Evolutionary conservation across 1,140 invertebrate genomes (phyloP).

Genomic region (Samia ricini): DNA sequence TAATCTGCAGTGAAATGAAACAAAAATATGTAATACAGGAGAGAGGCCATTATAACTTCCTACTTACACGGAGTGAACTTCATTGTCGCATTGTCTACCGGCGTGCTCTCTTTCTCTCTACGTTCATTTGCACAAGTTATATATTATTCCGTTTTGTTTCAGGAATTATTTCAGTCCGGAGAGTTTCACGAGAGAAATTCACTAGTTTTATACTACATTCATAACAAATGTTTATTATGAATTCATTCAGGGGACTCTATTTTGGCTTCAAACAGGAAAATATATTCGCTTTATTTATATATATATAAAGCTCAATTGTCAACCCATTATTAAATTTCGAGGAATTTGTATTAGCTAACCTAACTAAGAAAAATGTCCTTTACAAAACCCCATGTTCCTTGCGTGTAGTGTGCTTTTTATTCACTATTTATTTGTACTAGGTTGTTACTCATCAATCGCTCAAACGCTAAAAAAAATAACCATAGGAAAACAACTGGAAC

Average conservation of each 20-base stretch:
- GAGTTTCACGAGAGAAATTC: neutral
- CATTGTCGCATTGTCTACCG: neutral
- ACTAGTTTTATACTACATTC: neutral
- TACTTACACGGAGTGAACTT: conserved; percentile 1
- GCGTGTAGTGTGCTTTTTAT: too few species aligned
- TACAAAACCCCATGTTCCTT: too few species aligned
- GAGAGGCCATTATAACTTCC: neutral
- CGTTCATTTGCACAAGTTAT: neutral
- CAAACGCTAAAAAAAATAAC: too few species aligned
- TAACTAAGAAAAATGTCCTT: too few species aligned
- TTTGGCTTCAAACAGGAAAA: neutral
- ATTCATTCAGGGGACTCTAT: neutral
- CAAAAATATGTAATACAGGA: neutral
- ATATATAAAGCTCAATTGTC: too few species aligned
- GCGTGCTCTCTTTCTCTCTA: neutral
- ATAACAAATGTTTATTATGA: neutral
- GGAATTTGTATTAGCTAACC: too few species aligned
- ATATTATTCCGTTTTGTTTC: neutral
- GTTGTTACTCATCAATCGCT: too few species aligned
- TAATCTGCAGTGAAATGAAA: neutral
- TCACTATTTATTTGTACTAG: too few species aligned
- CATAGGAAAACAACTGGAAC: too few species aligned
- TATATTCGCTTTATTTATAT: too few species aligned
- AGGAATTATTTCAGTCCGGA: neutral
- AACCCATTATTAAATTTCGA: too few species aligned